Conservation (phyloP, 1,140 invertebrate species). For the Samia ricini region DNA sequence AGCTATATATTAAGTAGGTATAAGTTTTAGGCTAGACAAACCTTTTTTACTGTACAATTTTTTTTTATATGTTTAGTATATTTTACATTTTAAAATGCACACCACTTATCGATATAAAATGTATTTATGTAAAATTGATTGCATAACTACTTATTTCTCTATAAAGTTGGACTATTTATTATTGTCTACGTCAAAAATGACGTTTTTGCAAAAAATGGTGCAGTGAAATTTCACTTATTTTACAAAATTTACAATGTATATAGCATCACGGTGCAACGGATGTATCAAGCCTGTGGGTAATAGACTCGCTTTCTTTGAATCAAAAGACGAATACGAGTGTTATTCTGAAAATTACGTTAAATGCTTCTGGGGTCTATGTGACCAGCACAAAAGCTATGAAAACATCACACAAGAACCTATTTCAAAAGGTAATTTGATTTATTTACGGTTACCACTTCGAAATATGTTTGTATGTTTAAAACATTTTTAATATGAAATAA, state of each 20-base stretch:
- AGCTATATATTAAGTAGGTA: no score
- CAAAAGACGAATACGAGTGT: conserved; percentile 46
- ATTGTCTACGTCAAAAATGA: conserved; percentile 1
- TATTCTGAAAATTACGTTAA: conserved; percentile 56
- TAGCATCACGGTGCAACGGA: conserved; percentile 28
- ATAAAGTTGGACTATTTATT: no score
- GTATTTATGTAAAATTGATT: no score
- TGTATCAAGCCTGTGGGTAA: conserved; percentile 37
- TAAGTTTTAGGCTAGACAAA: no score
- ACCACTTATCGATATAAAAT: no score
- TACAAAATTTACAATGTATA: conserved; percentile 29
- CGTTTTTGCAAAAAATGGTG: not conserved
- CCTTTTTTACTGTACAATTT: no score
- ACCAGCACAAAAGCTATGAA: conserved; percentile 46
- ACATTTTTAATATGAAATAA: no score
- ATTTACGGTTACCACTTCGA: not conserved
- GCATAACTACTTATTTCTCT: not conserved
- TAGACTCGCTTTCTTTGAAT: conserved; percentile 38
- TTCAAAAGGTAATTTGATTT: conserved; percentile 29
- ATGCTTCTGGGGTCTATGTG: conserved; percentile 59
- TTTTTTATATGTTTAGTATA: no score
- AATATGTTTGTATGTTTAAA: no score
- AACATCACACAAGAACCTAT: conserved; percentile 28
- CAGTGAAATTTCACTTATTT: not conserved
- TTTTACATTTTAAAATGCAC: no score